Base-by-base conservation (phyloP, 2,888 invertebrate species). In the Mantis religiosa region DNA sequence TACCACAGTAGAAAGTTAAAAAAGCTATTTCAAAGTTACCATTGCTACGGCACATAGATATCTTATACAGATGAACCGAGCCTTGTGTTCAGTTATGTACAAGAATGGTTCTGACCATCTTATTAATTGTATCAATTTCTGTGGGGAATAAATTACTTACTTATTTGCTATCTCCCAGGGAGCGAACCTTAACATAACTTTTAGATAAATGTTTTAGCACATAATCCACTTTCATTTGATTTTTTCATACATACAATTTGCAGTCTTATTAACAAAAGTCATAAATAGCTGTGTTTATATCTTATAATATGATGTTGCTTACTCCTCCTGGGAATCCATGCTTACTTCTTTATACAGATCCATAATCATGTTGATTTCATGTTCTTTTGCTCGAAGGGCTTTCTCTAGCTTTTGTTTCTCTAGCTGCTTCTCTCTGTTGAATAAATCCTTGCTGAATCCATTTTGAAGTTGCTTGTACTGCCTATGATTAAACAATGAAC, bases 331-430 rank as follows among this genome's bases (percentile, higher is more conserved):
- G 15, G 25, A 71, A 71, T 25, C 54, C 84, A 84, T 30, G n/a
- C 84, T 87, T 85, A 90, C 90, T 88, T 90, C 89, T 87, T 89
- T 89, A 71, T 88, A 86, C 27, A 90, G 88, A 34, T 83, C 85
- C 89, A 89, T 88, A 28, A 89, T 87, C 15, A 90, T 89, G 14
- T 83, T 87, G n/a, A 90, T 90, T 54, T 90, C 90, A 34, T 90
- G 83, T 54, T 90, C 90, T 88, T 90, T 90, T 83, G 89, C 87
- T 89, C 87, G 83, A 3, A 90, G 84, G 82, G 89, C 89, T 25
- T n/a, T 20, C 84, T 89, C 89, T 14, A 90, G 12, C 12, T 20
- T 28, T 14, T 87, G 71, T 54, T 89, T 28, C 28, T 88, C 87
- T 4, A 88, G 25, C 28, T 82, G 47, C 84, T 89, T 54, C 14